Percentiles rank a stretch among this genome's conserved stretches.
Conservation (phyloP, 2,888 invertebrate species). For the Scaptomyza reducta region DNA sequence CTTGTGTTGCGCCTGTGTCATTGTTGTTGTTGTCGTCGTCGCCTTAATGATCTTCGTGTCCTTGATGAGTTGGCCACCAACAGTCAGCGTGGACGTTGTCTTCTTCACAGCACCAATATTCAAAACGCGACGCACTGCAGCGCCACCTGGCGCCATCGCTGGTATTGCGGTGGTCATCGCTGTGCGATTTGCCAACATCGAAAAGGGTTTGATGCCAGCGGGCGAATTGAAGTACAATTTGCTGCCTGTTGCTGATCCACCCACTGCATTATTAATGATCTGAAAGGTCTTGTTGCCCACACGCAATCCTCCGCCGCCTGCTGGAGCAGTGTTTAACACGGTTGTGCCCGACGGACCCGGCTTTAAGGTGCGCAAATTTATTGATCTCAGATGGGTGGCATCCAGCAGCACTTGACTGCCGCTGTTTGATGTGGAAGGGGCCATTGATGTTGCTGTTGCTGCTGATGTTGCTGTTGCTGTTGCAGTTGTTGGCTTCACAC, state of each 20-base stretch:
- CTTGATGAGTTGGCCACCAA: slow-evolving; percentile 16
- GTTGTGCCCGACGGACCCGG: slow-evolving; percentile 22
- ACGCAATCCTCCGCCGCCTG: slow-evolving; percentile 41
- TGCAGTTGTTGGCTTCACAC: slow-evolving; percentile 34
- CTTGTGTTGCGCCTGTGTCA: slow-evolving; percentile 23
- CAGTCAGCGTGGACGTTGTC: slow-evolving; percentile 26
- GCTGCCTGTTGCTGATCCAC: slow-evolving; percentile 22
- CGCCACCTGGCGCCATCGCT: slow-evolving; percentile 43
- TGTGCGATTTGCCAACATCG: slow-evolving; percentile 57
- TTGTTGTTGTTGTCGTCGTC: slow-evolving; percentile 17
- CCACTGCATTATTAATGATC: slow-evolving; percentile 50
- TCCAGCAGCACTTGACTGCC: slow-evolving; percentile 49
- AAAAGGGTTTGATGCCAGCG: slow-evolving; percentile 60
- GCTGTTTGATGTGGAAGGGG: slow-evolving; percentile 19
- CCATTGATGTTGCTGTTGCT: slow-evolving; percentile 21
- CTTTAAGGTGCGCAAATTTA: slow-evolving; percentile 63
- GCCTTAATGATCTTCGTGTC: slow-evolving; percentile 58
- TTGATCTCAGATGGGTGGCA: slow-evolving; percentile 42
- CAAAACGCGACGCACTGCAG: slow-evolving; percentile 60
- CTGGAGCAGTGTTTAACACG: slow-evolving; percentile 23
- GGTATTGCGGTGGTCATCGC: slow-evolving; percentile 24
- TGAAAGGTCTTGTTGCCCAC: slow-evolving; percentile 57
- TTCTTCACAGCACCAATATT: slow-evolving; percentile 57
- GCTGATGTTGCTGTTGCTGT: slow-evolving; percentile 15
- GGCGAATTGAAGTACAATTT: slow-evolving; percentile 60